Percentiles rank a stretch among this genome's conserved stretches.
Evolutionary conservation across 2,888 invertebrate species (phyloP).

Genomic region (Spicauda simplicius): DNA sequence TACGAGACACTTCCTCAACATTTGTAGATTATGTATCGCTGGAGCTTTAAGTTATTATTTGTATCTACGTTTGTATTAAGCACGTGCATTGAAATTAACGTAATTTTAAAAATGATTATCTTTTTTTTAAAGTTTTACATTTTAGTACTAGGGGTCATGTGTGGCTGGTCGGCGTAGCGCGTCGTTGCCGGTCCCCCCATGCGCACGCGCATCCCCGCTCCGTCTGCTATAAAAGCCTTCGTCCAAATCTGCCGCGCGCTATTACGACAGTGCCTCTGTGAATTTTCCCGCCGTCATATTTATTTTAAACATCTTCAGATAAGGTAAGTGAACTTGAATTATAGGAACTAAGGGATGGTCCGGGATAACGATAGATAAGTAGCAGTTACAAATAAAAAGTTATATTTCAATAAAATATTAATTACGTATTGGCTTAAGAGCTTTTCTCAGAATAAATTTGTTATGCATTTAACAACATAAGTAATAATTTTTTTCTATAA

Average conservation of each 20-base stretch:
- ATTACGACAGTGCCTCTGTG: slow-evolving; percentile 83
- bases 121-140: background rate
- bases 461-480: background rate
- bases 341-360: slow-evolving; percentile 58
- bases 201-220: slow-evolving; percentile 77
- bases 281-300: slow-evolving; percentile 78
- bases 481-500: background rate
- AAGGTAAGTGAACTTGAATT: slow-evolving; percentile 75
- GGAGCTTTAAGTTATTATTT: background rate
- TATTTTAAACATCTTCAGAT: slow-evolving; percentile 62
- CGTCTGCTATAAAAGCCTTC: slow-evolving; percentile 76
- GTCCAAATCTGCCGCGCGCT: slow-evolving; percentile 80
- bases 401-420: background rate
- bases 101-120: background rate
- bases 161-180: slow-evolving; percentile 6
- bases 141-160: background rate
- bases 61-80: background rate
- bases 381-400: background rate
- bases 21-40: background rate
- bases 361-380: slow-evolving; percentile 46
- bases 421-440: background rate
- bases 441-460: background rate
- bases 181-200: slow-evolving; percentile 58
- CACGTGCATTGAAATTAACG: background rate
- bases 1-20: no score